Percentiles rank a stretch among this genome's conserved stretches.
These are phyloP conservation scores for Diabrotica virgifera DNA, from an alignment of 1,140 invertebrate species.

Conservation along the genomic window DNA sequence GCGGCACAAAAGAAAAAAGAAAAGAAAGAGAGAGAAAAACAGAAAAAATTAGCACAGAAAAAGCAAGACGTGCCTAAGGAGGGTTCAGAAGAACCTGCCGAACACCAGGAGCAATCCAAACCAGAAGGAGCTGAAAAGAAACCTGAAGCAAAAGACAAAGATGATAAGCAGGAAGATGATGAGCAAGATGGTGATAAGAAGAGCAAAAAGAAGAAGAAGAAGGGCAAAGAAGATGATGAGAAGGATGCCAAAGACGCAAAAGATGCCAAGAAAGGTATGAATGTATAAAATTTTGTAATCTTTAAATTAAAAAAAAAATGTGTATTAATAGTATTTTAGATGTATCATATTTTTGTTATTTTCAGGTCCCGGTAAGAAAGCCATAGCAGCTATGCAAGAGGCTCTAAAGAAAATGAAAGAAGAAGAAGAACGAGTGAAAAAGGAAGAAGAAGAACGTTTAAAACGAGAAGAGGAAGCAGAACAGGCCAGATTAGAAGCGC, in stretches of 20 bases:
- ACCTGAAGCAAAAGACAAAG: constrained; percentile 42
- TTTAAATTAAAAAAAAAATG: constrained; percentile 2
- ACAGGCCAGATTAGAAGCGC: constrained; percentile 66
- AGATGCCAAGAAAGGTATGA: constrained; percentile 48
- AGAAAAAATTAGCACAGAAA: constrained; percentile 66
- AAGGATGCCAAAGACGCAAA: constrained; percentile 47
- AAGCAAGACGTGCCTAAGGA: constrained; percentile 45
- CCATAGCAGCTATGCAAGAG: constrained; percentile 86
- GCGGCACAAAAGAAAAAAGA: constrained; percentile 85
- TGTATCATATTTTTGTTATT: constrained; percentile 9
- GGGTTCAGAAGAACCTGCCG: constrained; percentile 24
- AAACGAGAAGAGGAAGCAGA: constrained; percentile 73
- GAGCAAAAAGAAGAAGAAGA: constrained; percentile 48
- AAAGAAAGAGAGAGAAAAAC: constrained; percentile 80
- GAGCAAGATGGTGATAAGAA: constrained; percentile 50
- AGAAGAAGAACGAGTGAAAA: constrained; percentile 76
- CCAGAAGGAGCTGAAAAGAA: constrained; percentile 45
- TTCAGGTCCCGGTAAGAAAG: constrained; percentile 71
- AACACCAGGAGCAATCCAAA: constrained; percentile 18
- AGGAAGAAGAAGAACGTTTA: constrained; percentile 79
- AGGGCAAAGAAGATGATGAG: constrained; percentile 47
- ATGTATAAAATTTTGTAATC: constrained; percentile 7
- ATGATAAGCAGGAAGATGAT: constrained; percentile 44
- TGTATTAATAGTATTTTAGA: neutral
- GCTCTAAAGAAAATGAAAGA: constrained; percentile 83